phyloP scores from a whole-genome alignment of 2,113 vertebrate genomes.

The Hippocampus guttulatus region DNA sequence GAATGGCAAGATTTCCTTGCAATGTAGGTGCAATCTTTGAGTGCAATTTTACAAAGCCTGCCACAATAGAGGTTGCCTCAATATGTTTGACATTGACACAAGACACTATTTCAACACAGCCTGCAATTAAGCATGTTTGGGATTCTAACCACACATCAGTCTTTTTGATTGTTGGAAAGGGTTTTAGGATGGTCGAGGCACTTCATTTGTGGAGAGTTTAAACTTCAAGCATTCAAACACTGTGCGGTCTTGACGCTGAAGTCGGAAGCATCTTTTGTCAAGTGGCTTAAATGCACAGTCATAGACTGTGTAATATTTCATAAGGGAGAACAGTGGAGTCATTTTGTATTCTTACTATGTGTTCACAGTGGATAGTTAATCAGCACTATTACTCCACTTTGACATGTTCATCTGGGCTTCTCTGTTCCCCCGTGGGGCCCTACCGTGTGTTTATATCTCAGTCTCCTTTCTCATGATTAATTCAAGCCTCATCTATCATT shows the following conservation, averaged over 20 bases:
- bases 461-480: conserved; percentile 62
- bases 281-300: neutral
- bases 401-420: conserved; percentile 13
- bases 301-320: neutral
- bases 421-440: conserved; percentile 7
- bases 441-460: conserved; percentile 40
- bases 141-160: neutral
- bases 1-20: neutral
- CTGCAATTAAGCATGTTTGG: neutral
- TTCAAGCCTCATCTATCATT: conserved; percentile 67
- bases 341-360: conserved; percentile 15
- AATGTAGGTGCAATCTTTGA: neutral
- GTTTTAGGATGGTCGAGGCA: neutral
- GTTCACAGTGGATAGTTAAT: conserved; percentile 12
- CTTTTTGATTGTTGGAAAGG: neutral
- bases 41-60: neutral
- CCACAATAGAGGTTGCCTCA: neutral
- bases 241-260: neutral
- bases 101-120: neutral
- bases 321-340: neutral
- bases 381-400: conserved; percentile 12
- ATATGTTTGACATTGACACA: neutral
- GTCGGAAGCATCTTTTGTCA: neutral
- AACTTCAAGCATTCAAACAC: neutral
- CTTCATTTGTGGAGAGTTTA: neutral